These are phyloP conservation scores for Steinernema feltiae DNA, from an alignment of 1,140 invertebrate species.

Conservation along the genomic window DNA sequence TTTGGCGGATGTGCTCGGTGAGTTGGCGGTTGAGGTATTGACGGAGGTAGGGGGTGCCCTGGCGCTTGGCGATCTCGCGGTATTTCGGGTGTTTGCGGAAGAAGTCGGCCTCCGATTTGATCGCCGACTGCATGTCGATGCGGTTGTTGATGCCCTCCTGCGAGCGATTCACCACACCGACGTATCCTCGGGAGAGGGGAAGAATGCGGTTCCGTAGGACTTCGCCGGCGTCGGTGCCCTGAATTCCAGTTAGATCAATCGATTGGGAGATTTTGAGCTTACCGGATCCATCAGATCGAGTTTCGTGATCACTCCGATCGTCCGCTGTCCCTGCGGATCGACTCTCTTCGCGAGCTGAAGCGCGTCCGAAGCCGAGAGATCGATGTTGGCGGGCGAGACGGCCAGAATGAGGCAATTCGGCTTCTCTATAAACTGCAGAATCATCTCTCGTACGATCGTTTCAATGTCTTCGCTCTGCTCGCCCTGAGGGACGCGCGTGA, in stretches of 20 bases:
- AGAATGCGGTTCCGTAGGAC: background rate
- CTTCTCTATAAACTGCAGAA: slow-evolving; percentile 20
- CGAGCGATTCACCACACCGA: background rate
- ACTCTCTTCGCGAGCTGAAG: slow-evolving; percentile 27
- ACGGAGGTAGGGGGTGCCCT: background rate
- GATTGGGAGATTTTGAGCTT: too few relatives aligned
- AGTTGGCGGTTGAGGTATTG: background rate
- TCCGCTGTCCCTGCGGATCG: slow-evolving; percentile 31
- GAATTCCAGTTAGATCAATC: too few relatives aligned
- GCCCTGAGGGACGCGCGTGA: background rate
- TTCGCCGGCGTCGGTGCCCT: slow-evolving; percentile 19
- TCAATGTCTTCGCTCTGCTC: background rate
- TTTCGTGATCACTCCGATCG: slow-evolving; percentile 24
- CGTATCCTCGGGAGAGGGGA: background rate
- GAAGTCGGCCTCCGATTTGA: background rate
- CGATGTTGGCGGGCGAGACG: slow-evolving; percentile 30
- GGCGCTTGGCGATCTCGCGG: background rate
- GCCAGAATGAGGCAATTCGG: slow-evolving; percentile 26
- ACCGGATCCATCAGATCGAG: background rate
- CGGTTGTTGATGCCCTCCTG: background rate
- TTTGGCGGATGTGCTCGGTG: background rate
- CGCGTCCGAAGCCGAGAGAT: slow-evolving; percentile 27
- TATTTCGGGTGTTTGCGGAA: slow-evolving; percentile 9
- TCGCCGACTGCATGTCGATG: background rate
- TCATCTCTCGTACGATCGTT: slow-evolving; percentile 17